Evolutionary conservation across 2,113 vertebrate genomes (phyloP), one percentile per base, ranked within the genome.

Genomic region (Brachyhypopomus occidentalis): DNA sequence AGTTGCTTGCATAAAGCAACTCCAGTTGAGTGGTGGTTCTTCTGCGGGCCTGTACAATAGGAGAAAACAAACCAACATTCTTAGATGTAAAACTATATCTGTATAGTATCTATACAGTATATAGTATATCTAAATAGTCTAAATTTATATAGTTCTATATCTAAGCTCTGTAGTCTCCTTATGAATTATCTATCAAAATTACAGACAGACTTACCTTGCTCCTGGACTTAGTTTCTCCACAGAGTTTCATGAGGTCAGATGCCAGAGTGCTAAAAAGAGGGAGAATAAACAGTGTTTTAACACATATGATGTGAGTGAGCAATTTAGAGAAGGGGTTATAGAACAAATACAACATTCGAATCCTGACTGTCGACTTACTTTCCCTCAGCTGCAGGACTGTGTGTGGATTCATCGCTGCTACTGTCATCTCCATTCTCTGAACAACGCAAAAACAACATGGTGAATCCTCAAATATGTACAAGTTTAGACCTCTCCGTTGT

Each of bases 1-100:
- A 89, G 89, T 84, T 97, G 91, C 94, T 97, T 19, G 96, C 96
- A 30, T 99, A 99, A 11, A 99, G 95, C 85, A 99, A 36, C 86
- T 99, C 97, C 97, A 97, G 96, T 91, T 99, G 97, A 2, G 97
- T 99, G 72, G 97, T 96, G 77, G 97, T 98, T 86, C 97, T 94
- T 77, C 97, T 92, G 0, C 97, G 96, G 30, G 97, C 97, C 97
- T 99, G 90, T 1, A 0, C 1, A 22, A 41, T 22, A 5, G 14
- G 12, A 69, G 2, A 3, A 72, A 64, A 56, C 14, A 64, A 73
- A 66, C 4, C 3, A 22, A 20, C 0, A 52, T 27, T 63, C n/a
- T 20, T 55, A 41, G 55, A 41, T 69, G 23, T 17, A 81, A 75
- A 22, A 30, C 8, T 1, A 25, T 3, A 63, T 1, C 0, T 41